A percentile compares a stretch with the other conserved stretches of the same genome.
Conservation (phyloP, 92 coral and sea anemone species). For the Epizoanthus illoricatus region DNA sequence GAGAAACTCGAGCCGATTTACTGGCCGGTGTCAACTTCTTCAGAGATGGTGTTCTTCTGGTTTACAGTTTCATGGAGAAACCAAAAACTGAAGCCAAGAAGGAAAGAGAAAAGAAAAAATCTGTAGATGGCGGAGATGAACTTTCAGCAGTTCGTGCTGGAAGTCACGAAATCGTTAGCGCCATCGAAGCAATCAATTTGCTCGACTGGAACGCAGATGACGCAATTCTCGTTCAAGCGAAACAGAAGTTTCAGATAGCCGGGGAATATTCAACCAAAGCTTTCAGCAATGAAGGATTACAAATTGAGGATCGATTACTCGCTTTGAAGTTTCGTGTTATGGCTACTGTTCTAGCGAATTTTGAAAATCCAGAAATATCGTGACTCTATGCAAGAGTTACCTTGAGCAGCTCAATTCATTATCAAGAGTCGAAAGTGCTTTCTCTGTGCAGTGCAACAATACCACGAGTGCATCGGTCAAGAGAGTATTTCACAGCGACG, state of each 20-base stretch:
- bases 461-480: slow-evolving; percentile 11
- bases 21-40: slow-evolving; percentile 44
- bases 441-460: slow-evolving; percentile 34
- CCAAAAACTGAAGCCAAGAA: not conserved
- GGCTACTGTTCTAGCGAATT: slow-evolving; percentile 32
- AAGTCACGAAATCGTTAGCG: not conserved
- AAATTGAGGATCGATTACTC: slow-evolving; percentile 36
- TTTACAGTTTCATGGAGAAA: slow-evolving; percentile 16
- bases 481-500: slow-evolving; percentile 31
- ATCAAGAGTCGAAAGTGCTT: slow-evolving; percentile 27
- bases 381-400: slow-evolving; percentile 42
- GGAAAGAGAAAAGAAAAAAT: not conserved
- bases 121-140: not conserved
- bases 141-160: not conserved
- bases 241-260: slow-evolving; percentile 40
- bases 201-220: slow-evolving; percentile 10
- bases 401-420: slow-evolving; percentile 37
- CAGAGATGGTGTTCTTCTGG: slow-evolving; percentile 41
- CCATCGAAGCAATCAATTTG: not conserved
- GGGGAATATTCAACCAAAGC: slow-evolving; percentile 48
- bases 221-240: slow-evolving; percentile 37
- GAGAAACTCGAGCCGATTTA: slow-evolving; percentile 45
- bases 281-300: slow-evolving; percentile 43
- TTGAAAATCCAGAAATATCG: slow-evolving; percentile 32
- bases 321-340: slow-evolving; percentile 44